Conservation (phyloP, 2,113 vertebrate genomes). For the Sinocyclocheilus anshuiensis region DNA sequence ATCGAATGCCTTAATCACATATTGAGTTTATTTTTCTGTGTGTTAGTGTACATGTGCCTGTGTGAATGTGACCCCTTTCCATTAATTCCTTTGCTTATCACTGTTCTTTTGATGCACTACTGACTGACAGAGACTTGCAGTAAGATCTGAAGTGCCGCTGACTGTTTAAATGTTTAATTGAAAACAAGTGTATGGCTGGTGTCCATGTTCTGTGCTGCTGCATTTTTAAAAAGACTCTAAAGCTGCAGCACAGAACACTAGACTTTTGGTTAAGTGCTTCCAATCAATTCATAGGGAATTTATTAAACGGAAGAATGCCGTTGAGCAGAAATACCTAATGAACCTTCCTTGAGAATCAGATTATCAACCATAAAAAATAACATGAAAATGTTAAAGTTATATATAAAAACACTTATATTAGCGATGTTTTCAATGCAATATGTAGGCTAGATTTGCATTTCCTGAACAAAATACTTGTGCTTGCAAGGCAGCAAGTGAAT, state of each 20-base stretch:
- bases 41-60: constrained; percentile 38
- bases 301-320: neutral
- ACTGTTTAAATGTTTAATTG: constrained; percentile 9
- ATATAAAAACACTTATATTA: constrained; percentile 19
- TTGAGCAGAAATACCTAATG: constrained; percentile 31
- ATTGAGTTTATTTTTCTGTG: constrained; percentile 64
- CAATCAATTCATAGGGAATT: constrained; percentile 4
- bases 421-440: neutral
- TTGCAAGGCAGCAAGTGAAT: constrained; percentile 6
- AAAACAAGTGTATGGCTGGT: neutral
- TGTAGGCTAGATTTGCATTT: constrained; percentile 5
- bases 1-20: constrained; percentile 96
- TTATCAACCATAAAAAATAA: constrained; percentile 13
- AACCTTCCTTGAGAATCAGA: constrained; percentile 26
- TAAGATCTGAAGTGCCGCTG: neutral
- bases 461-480: neutral
- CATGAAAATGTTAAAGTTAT: constrained; percentile 1
- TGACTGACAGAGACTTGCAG: neutral
- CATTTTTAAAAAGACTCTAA: neutral
- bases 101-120: neutral
- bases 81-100: neutral
- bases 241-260: neutral
- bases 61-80: constrained; percentile 27
- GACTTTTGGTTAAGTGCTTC: constrained; percentile 36
- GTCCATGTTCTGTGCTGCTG: neutral